A percentile compares a stretch with the other conserved stretches of the same genome.
phyloP scores from a whole-genome alignment of 2,888 invertebrate genomes.

The Acanthopleura granulata region DNA sequence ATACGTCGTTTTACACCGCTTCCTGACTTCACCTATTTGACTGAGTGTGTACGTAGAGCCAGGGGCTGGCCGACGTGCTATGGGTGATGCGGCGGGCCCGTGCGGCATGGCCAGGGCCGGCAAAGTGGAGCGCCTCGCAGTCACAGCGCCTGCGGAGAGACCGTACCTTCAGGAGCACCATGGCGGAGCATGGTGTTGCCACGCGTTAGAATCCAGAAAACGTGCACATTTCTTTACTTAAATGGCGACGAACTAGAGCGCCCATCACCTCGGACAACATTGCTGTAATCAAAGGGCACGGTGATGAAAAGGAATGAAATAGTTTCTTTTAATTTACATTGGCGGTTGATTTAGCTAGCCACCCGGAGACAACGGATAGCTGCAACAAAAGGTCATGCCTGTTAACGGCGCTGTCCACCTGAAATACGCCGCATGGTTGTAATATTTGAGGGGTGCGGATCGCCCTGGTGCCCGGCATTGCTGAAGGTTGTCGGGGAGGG shows the following conservation, averaged over 20 bases:
- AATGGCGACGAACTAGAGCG: neutral
- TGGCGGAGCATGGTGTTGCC: neutral
- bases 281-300: neutral
- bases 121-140: neutral
- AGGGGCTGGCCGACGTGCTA: neutral
- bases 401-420: neutral
- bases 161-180: neutral
- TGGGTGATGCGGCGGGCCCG: neutral
- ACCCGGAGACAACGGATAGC: neutral
- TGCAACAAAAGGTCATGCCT: neutral
- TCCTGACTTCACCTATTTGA: too few relatives aligned
- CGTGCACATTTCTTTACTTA: neutral
- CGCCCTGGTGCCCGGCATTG: too few relatives aligned
- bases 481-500: too few relatives aligned
- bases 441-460: too few relatives aligned
- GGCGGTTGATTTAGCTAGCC: neutral
- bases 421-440: neutral
- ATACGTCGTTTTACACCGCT: too few relatives aligned
- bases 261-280: neutral
- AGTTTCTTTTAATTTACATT: conserved; percentile 1
- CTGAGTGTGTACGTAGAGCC: too few relatives aligned
- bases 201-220: neutral
- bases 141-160: neutral
- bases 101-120: neutral
- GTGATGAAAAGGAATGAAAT: neutral